A percentile compares a stretch with the other conserved stretches of the same genome.
Evolutionary conservation across 2,797 vertebrate species (phyloP).

Genomic region (Ctenopoma multispine): DNA sequence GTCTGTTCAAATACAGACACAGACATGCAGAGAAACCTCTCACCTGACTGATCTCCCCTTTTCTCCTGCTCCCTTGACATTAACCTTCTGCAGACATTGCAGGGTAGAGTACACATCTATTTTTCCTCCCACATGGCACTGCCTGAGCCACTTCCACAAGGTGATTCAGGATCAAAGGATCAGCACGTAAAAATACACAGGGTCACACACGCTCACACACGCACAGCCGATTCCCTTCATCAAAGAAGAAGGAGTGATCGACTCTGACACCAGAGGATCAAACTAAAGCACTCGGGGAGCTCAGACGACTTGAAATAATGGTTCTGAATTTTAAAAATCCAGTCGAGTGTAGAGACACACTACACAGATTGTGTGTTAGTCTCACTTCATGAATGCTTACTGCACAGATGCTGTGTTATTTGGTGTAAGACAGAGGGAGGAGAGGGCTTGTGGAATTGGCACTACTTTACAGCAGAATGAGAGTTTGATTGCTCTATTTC

Average conservation of each 20-base stretch:
- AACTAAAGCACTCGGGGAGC: slow-evolving; percentile 38
- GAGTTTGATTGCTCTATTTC: slow-evolving; percentile 73
- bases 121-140: slow-evolving; percentile 22
- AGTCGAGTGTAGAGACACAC: neutral
- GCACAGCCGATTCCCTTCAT: slow-evolving; percentile 30
- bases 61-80: slow-evolving; percentile 17
- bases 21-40: slow-evolving; percentile 10
- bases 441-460: slow-evolving; percentile 46
- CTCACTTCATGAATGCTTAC: slow-evolving; percentile 25
- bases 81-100: slow-evolving; percentile 33
- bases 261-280: slow-evolving; percentile 49
- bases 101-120: slow-evolving; percentile 30
- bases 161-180: slow-evolving; percentile 62
- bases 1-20: slow-evolving; percentile 4
- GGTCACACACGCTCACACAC: slow-evolving; percentile 32
- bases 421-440: slow-evolving; percentile 51
- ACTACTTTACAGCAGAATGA: slow-evolving; percentile 60
- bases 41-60: slow-evolving; percentile 1
- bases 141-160: slow-evolving; percentile 59
- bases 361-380: slow-evolving; percentile 10
- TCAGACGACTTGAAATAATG: slow-evolving; percentile 44
- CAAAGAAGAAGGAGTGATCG: slow-evolving; percentile 42
- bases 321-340: slow-evolving; percentile 42
- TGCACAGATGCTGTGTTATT: slow-evolving; percentile 19
- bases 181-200: slow-evolving; percentile 38